These are phyloP conservation scores for Gobio occitaniae DNA, from an alignment of 2,797 vertebrate genomes.

Conservation along the genomic window DNA sequence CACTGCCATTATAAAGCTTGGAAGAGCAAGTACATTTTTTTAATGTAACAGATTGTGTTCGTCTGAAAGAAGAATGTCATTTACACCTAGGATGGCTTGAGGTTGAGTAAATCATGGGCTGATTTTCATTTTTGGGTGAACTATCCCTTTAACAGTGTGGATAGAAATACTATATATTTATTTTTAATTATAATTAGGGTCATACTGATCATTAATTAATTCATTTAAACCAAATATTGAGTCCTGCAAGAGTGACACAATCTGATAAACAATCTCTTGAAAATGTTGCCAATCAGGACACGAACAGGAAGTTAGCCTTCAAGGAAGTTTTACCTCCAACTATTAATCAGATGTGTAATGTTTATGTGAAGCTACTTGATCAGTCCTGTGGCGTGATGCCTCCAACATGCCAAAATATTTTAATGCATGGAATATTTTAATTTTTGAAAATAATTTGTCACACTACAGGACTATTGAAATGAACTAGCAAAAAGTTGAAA, in stretches of 20 bases:
- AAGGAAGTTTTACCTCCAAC: not conserved
- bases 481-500: not conserved
- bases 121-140: too few relatives aligned
- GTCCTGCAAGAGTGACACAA: not conserved
- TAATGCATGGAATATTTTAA: not conserved
- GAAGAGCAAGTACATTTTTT: too few relatives aligned
- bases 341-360: too few relatives aligned
- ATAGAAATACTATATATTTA: not conserved
- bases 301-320: not conserved
- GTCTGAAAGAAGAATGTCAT: too few relatives aligned
- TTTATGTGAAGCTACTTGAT: slow-evolving; percentile 6
- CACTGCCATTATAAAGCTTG: too few relatives aligned
- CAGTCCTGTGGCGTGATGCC: not conserved
- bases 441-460: not conserved
- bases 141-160: not conserved
- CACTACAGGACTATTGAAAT: not conserved
- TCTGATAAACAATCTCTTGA: too few relatives aligned
- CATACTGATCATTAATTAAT: not conserved
- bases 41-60: too few relatives aligned
- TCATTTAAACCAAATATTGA: not conserved
- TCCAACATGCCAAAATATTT: not conserved
- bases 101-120: too few relatives aligned
- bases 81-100: too few relatives aligned
- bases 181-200: not conserved
- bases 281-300: not conserved